These are phyloP conservation scores for Peromyscus polionotus DNA, from an alignment of 2,113 vertebrate genomes.

Conservation along the genomic window DNA sequence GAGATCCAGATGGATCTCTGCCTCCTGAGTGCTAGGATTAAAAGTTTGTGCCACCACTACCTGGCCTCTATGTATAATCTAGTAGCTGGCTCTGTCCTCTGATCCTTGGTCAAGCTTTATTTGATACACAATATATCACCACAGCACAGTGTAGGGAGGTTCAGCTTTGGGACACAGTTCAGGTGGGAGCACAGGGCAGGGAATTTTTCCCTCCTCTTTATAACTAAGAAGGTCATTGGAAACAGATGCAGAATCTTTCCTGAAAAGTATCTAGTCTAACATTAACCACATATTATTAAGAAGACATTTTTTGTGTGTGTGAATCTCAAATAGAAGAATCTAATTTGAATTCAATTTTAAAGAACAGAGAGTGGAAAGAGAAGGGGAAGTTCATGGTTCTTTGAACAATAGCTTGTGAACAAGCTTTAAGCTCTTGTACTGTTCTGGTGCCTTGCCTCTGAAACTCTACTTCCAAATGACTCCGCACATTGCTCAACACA, in stretches of 20 bases:
- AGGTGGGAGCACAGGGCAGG: no score
- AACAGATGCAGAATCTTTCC: slow-evolving; percentile 58
- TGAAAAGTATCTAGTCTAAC: slow-evolving; percentile 56
- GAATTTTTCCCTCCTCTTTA: neutral
- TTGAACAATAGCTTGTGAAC: slow-evolving; percentile 62
- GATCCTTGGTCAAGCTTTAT: no score
- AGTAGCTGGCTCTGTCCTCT: no score
- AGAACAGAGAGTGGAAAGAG: neutral
- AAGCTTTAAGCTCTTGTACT: slow-evolving; percentile 61
- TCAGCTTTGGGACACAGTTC: neutral
- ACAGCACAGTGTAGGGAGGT: neutral
- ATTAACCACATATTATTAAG: slow-evolving; percentile 56
- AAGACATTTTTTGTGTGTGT: slow-evolving; percentile 24
- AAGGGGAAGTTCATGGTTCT: slow-evolving; percentile 12
- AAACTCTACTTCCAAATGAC: slow-evolving; percentile 64
- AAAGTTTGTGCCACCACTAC: no score
- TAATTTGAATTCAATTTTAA: slow-evolving; percentile 63
- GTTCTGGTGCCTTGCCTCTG: slow-evolving; percentile 60
- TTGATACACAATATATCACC: no score
- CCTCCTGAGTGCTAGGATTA: no score
- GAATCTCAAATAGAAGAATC: slow-evolving; percentile 59
- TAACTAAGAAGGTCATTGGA: slow-evolving; percentile 46
- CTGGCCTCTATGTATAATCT: no score
- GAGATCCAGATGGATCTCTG: no score
- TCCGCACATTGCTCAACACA: slow-evolving; percentile 31